Percentiles rank a stretch among this genome's conserved stretches.
These are phyloP conservation scores for Cricetomys ansorgei DNA, from an alignment of 2,113 vertebrate species.

Conservation along the genomic window DNA sequence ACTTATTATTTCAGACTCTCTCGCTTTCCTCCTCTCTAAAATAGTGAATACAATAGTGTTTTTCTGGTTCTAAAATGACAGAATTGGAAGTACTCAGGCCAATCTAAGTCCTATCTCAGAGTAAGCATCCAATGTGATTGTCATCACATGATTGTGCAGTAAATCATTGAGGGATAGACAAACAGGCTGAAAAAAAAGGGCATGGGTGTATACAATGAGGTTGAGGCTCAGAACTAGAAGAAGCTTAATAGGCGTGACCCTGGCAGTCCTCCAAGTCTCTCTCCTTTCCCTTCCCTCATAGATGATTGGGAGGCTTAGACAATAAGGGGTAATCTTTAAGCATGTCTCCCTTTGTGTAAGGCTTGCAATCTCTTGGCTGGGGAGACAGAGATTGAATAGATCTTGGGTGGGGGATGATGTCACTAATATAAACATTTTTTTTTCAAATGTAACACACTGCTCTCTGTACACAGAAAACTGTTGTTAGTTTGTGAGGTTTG, in stretches of 20 bases:
- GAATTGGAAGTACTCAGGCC: slow-evolving; percentile 36
- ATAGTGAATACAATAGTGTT: slow-evolving; percentile 19
- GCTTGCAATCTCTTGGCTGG: slow-evolving; percentile 38
- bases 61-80: slow-evolving; percentile 38
- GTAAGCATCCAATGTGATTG: slow-evolving; percentile 38
- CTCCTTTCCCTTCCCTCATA: slow-evolving; percentile 19
- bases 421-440: slow-evolving; percentile 64
- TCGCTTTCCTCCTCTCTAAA: slow-evolving; percentile 55
- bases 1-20: slow-evolving; percentile 14
- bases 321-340: slow-evolving; percentile 64
- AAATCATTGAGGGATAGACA: slow-evolving; percentile 16
- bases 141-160: slow-evolving; percentile 2
- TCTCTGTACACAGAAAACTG: slow-evolving; percentile 57
- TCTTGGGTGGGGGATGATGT: neutral
- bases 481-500: slow-evolving; percentile 25
- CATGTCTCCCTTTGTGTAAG: slow-evolving; percentile 59
- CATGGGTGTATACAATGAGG: slow-evolving; percentile 52
- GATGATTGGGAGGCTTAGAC: slow-evolving; percentile 37
- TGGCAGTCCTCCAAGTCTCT: slow-evolving; percentile 10
- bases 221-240: neutral
- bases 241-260: slow-evolving; percentile 5
- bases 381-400: slow-evolving; percentile 46
- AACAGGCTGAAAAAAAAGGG: slow-evolving; percentile 38
- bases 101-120: neutral
- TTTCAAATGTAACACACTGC: slow-evolving; percentile 55